Conservation (phyloP, 2,797 vertebrate genomes). For the Parambassis ranga region DNA sequence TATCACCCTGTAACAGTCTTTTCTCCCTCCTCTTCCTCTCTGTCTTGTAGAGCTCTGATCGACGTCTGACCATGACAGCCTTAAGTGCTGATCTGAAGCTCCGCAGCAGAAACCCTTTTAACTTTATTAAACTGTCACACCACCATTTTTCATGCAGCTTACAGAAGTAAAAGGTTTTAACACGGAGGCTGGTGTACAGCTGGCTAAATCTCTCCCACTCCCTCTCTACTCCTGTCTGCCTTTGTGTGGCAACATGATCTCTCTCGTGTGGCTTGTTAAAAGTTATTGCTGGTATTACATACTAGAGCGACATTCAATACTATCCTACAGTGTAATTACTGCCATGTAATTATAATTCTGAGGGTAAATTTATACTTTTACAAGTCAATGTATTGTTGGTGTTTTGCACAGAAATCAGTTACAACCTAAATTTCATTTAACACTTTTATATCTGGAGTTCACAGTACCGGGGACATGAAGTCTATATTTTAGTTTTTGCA, state of each 20-base stretch:
- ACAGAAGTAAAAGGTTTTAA: constrained; percentile 30
- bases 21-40: not conserved
- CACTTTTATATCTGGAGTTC: too few species aligned
- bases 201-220: not conserved
- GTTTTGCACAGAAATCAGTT: too few species aligned
- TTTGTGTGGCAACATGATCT: not conserved
- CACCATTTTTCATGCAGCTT: constrained; percentile 46
- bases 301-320: not conserved
- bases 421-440: too few species aligned
- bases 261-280: not conserved
- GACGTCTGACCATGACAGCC: constrained; percentile 38
- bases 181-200: not conserved
- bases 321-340: too few species aligned
- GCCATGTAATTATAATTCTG: too few species aligned
- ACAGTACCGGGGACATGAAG: too few species aligned
- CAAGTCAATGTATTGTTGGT: too few species aligned
- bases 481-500: too few species aligned
- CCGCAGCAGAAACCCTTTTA: constrained; percentile 60
- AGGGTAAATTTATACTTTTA: too few species aligned
- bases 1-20: too few species aligned
- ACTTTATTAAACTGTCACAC: constrained; percentile 69
- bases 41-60: constrained; percentile 22
- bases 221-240: not conserved
- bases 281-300: not conserved
- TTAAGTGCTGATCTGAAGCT: constrained; percentile 31